Evolutionary conservation across 2,888 invertebrate genomes (phyloP).

Genomic region (Dryococelus australis): DNA sequence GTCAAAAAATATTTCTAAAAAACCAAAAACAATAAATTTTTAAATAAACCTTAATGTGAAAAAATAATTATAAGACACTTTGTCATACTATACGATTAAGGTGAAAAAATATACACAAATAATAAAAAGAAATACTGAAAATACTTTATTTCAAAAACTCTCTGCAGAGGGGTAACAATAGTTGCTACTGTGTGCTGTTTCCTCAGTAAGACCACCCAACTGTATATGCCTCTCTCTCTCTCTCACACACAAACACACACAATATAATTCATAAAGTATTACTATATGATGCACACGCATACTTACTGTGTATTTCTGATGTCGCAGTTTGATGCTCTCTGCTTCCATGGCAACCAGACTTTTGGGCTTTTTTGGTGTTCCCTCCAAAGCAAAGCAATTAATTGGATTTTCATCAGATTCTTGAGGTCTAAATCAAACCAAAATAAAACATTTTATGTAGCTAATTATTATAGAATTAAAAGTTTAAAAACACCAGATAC

Average conservation of each 20-base stretch:
- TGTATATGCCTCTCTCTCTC: background rate
- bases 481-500: too few relatives aligned
- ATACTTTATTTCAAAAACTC: too few relatives aligned
- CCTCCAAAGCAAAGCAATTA: constrained; percentile 73
- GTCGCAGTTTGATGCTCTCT: constrained; percentile 73
- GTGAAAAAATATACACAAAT: too few relatives aligned
- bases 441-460: constrained; percentile 4
- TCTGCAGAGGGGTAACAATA: background rate
- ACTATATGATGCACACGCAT: constrained; percentile 31
- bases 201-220: background rate
- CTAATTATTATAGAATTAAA: background rate
- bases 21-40: too few relatives aligned
- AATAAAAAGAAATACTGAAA: too few relatives aligned
- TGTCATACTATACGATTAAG: too few relatives aligned
- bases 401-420: constrained; percentile 80
- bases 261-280: background rate
- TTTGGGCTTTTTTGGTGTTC: constrained; percentile 75
- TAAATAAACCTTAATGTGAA: too few relatives aligned
- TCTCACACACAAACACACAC: too few relatives aligned
- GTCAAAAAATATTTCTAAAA: too few relatives aligned
- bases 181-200: background rate
- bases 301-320: constrained; percentile 65
- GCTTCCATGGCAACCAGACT: constrained; percentile 75
- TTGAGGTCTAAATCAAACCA: constrained; percentile 62
- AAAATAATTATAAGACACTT: too few relatives aligned